Evolutionary conservation across 2,888 invertebrate species (phyloP), one percentile per base, ranked within the genome.

Genomic region (Drosophila quinaria): DNA sequence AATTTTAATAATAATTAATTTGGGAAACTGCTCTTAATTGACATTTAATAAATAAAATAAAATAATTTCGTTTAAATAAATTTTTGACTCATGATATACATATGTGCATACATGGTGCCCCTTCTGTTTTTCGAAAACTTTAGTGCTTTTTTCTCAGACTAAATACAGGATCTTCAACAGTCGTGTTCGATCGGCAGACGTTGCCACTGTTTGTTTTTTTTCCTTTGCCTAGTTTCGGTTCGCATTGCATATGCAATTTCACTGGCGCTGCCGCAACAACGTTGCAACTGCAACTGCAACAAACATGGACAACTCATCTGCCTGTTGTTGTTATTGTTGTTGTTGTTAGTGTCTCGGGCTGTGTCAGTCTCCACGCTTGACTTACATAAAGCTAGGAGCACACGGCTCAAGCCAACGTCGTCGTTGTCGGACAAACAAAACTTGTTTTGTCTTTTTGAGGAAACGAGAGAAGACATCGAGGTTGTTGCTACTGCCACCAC

Each of bases 381-480:
- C 90, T 86, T 86, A 86, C 90, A 86, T 86, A 86, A 86, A 86
- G 90, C 83, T 73, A 70, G 87, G 87, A 89, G 84, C 76, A 71
- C 70, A 71, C 70, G 64, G 61, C 59, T 74, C 50, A 46, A 64
- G 61, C 10, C n/a, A n/a, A n/a, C 62, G 69, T 46, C 66, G 74
- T 74, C 67, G 69, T 46, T 68, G 74, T 74, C 67, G 85, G 70
- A 71, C 79, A 84, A 81, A 87, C 59, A 63, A 82, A 86, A 86
- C 90, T 86, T 61, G 90, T 86, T 85, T 76, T 82, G 73, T 72
- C 80, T 76, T 73, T 77, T 88, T 70, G 83, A 86, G 86, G 86
- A 86, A 85, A 83, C 89, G 81, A 81, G 72, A 85, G 77, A 75
- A 74, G 78, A 74, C 70, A 55, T 68, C 68, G 85, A 74, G 86